Conservation (phyloP, 37 sponge, comb jelly and placozoan genomes). For the Cliona cf. orientalis region DNA sequence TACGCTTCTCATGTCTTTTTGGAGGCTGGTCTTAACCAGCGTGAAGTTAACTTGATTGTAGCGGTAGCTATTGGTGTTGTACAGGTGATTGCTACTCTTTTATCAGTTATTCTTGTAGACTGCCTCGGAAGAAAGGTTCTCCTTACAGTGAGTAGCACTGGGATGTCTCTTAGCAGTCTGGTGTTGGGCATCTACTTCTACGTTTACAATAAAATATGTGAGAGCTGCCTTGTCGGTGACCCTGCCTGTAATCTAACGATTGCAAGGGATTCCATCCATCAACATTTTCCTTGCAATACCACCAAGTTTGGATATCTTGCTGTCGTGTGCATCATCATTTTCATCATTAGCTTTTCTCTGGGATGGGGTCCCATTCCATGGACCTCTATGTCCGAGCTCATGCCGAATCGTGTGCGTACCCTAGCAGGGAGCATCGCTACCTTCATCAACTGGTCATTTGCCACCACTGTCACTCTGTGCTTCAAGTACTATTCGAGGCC, state of each 20-base stretch:
- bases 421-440: conserved; percentile 66
- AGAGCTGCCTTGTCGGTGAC: not conserved
- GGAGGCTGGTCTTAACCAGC: conserved; percentile 1
- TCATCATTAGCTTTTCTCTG: conserved; percentile 73
- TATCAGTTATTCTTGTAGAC: conserved; percentile 73
- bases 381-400: conserved; percentile 79
- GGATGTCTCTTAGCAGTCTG: conserved; percentile 53
- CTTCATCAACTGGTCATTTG: conserved; percentile 68
- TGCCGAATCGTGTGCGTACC: conserved; percentile 71
- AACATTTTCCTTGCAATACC: not conserved
- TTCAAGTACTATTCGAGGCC: conserved; percentile 19
- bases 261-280: not conserved
- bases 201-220: not conserved
- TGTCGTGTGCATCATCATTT: conserved; percentile 53
- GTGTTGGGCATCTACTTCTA: conserved; percentile 49
- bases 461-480: conserved; percentile 51
- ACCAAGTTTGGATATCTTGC: conserved; percentile 21
- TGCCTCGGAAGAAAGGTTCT: conserved; percentile 62
- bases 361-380: conserved; percentile 89
- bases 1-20: conserved; percentile 60
- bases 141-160: conserved; percentile 45
- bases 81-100: conserved; percentile 48
- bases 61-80: conserved; percentile 48
- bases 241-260: not conserved
- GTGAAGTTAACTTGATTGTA: conserved; percentile 18